Percentiles rank a stretch among this genome's conserved stretches.
phyloP scores from a whole-genome alignment of 2,113 vertebrate species.

The Patagioenas fasciata region DNA sequence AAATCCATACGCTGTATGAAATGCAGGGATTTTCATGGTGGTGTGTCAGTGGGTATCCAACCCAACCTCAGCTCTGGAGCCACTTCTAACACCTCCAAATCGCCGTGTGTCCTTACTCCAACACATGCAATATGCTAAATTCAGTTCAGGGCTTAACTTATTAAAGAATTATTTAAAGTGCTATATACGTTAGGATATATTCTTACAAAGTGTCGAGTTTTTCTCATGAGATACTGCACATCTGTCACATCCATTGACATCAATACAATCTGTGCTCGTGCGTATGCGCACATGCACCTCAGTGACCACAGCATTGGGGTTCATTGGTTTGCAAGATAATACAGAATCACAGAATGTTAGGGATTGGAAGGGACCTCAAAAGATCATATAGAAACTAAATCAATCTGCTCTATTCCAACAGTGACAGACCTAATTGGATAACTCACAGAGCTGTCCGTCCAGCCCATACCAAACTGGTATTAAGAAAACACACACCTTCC shows the following conservation, averaged over 20 bases:
- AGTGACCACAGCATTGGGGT: not conserved
- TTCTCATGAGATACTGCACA: not conserved
- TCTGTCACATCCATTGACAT: not conserved
- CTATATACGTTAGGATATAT: not conserved
- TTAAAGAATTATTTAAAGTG: not conserved
- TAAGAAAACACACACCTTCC: not conserved
- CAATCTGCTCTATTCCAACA: not conserved
- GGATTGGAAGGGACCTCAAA: too few relatives aligned
- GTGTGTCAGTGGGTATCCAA: not conserved
- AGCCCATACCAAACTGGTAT: fast-evolving
- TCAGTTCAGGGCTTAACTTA: not conserved
- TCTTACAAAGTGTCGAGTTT: not conserved
- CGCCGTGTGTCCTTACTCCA: not conserved
- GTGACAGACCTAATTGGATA: fast-evolving
- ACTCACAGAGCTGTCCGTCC: not conserved
- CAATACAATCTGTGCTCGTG: not conserved
- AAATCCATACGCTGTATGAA: not conserved
- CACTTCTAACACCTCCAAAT: not conserved
- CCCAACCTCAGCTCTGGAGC: not conserved
- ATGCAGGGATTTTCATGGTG: not conserved
- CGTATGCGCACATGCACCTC: not conserved
- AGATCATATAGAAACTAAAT: fast-evolving
- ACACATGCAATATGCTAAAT: not conserved
- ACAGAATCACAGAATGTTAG: too few relatives aligned
- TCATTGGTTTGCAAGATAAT: not conserved